Evolutionary conservation across 1,140 invertebrate genomes (phyloP).

Genomic region (Cyclina sinensis): DNA sequence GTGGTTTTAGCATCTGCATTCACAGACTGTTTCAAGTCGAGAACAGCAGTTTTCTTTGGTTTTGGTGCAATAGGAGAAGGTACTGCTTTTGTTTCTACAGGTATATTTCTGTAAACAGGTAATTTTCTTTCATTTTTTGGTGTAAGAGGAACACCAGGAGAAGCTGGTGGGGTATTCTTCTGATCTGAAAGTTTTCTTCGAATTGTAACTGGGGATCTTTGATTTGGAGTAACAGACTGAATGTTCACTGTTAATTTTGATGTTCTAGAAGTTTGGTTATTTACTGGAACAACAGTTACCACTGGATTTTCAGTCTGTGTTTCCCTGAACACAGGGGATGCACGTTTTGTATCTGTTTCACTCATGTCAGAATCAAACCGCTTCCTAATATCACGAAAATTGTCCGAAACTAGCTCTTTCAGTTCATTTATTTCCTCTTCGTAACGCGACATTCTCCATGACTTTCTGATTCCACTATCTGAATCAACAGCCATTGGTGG

Average conservation of each 20-base stretch:
- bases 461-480: conserved; percentile 61
- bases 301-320: not conserved
- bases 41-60: not conserved
- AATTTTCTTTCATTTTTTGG: conserved; percentile 69
- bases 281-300: not conserved
- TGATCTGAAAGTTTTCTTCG: conserved; percentile 56
- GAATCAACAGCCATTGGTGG: conserved; percentile 69
- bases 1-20: not conserved
- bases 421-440: conserved; percentile 82
- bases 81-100: conserved; percentile 45
- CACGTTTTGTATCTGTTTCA: conserved; percentile 69
- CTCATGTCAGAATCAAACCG: conserved; percentile 79
- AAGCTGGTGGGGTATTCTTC: conserved; percentile 16
- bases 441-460: conserved; percentile 74
- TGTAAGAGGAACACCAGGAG: conserved; percentile 38
- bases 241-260: conserved; percentile 59
- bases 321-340: conserved; percentile 63
- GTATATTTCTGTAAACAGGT: conserved; percentile 49
- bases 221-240: conserved; percentile 43
- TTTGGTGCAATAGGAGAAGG: not conserved
- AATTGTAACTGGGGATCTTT: conserved; percentile 49
- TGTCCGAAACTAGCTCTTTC: conserved; percentile 76
- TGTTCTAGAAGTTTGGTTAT: conserved; percentile 11
- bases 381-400: conserved; percentile 75
- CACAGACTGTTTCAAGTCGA: not conserved